phyloP scores from a whole-genome alignment of 1,140 invertebrate species.

The Metopolophium dirhodum region DNA sequence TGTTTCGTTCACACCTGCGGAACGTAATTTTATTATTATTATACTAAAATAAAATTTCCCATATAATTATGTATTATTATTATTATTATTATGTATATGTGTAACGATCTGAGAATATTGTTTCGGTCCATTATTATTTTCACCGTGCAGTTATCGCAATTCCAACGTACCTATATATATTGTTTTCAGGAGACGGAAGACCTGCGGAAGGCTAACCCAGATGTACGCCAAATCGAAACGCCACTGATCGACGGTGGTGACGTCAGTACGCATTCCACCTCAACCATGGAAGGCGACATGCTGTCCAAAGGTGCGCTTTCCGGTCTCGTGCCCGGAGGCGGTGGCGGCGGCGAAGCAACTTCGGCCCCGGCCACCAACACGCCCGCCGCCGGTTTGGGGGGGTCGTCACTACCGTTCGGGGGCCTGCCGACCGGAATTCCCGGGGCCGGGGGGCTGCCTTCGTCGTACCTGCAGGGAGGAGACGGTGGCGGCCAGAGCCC shows the following conservation, averaged over 20 bases:
- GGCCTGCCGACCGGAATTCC: background rate
- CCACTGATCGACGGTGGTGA: background rate
- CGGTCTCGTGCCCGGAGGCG: background rate
- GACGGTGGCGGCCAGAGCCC: background rate
- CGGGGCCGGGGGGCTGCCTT: background rate
- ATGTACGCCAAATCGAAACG: background rate
- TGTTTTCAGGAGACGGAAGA: background rate
- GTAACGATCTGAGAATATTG: background rate
- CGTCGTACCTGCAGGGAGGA: background rate
- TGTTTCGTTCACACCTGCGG: background rate
- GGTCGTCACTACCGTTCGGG: background rate
- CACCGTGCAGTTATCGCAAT: background rate
- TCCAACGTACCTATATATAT: background rate
- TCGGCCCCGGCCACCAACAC: background rate
- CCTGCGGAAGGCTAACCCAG: no score
- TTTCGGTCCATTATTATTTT: background rate
- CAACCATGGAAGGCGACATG: background rate
- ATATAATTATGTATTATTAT: background rate
- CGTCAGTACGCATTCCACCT: background rate
- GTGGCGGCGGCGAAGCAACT: background rate
- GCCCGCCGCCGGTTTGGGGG: background rate
- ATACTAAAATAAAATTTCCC: background rate
- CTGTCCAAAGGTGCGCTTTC: constrained; percentile 27
- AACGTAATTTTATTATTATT: background rate
- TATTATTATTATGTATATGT: background rate